These are phyloP conservation scores for Arrhamphus sclerolepis DNA, from an alignment of 2,797 vertebrate species.

Conservation along the genomic window DNA sequence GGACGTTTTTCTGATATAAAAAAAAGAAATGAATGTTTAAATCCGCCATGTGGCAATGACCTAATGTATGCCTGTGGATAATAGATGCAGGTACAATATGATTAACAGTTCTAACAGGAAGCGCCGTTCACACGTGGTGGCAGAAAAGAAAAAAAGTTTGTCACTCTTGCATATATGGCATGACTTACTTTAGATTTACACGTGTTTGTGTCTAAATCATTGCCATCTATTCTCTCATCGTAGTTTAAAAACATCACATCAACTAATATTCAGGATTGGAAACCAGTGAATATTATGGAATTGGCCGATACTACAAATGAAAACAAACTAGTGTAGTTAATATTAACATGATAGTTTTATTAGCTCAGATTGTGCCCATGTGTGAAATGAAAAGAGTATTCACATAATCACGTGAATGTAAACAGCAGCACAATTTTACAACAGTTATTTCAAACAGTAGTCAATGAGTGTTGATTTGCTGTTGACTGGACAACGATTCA, in stretches of 20 bases:
- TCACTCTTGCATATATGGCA: slow-evolving; percentile 51
- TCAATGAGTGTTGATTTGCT: slow-evolving; percentile 24
- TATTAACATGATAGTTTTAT: slow-evolving; percentile 1
- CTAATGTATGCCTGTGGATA: slow-evolving; percentile 66
- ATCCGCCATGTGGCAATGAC: slow-evolving; percentile 66
- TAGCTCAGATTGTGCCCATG: slow-evolving; percentile 23
- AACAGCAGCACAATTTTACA: slow-evolving; percentile 36
- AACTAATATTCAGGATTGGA: slow-evolving; percentile 40
- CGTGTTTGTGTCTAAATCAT: slow-evolving; percentile 38
- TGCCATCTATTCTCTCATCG: slow-evolving; percentile 41
- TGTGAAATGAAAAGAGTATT: slow-evolving; percentile 21
- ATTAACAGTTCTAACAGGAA: slow-evolving; percentile 19
- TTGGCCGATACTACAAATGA: slow-evolving; percentile 33
- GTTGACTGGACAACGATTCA: slow-evolving; percentile 14
- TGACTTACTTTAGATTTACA: slow-evolving; percentile 63
- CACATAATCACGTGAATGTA: slow-evolving; percentile 39
- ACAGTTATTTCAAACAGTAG: slow-evolving; percentile 24
- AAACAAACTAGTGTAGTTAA: slow-evolving; percentile 12
- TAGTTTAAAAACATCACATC: slow-evolving; percentile 36
- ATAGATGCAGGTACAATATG: slow-evolving; percentile 19
- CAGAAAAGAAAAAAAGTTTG: slow-evolving; percentile 5
- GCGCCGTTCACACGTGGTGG: slow-evolving; percentile 16
- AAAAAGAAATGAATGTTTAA: slow-evolving; percentile 44
- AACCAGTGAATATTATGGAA: slow-evolving; percentile 19
- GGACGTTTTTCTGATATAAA: slow-evolving; percentile 39